Conservation (phyloP, 2,797 vertebrate genomes). For the Chiloscyllium punctatum region DNA sequence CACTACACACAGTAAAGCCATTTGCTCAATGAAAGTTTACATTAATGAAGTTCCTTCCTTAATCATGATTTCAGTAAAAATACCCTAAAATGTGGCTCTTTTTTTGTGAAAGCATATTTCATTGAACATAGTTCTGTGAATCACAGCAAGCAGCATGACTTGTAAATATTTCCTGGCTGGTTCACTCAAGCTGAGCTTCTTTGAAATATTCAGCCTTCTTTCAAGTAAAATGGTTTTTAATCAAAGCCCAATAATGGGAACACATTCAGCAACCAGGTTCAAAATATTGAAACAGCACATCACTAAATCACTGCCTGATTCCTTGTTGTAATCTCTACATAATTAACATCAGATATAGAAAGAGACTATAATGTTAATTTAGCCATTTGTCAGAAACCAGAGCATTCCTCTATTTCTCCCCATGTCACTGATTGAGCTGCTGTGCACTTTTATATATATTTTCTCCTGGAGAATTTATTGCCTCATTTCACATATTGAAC, state of each 20-base stretch:
- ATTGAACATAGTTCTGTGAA: neutral
- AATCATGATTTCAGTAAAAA: neutral
- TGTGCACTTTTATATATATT: neutral
- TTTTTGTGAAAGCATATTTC: neutral
- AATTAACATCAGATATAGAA: conserved; percentile 6
- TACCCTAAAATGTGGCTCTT: too few species aligned
- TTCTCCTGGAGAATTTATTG: neutral
- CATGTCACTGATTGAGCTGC: too few species aligned
- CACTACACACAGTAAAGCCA: neutral
- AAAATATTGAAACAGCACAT: neutral
- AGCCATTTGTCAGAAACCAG: neutral
- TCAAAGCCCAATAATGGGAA: neutral
- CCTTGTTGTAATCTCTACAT: neutral
- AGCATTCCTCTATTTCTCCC: neutral
- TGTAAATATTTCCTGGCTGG: neutral
- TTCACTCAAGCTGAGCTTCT: neutral
- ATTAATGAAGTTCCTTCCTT: neutral
- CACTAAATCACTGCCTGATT: neutral
- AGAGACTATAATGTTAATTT: neutral
- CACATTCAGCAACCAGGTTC: neutral
- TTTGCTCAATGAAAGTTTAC: neutral
- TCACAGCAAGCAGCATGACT: neutral
- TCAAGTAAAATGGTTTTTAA: neutral
- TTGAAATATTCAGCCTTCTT: neutral
- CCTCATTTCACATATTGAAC: neutral